Conservation (phyloP, 2,888 invertebrate species). For the Dolomedes plantarius region DNA sequence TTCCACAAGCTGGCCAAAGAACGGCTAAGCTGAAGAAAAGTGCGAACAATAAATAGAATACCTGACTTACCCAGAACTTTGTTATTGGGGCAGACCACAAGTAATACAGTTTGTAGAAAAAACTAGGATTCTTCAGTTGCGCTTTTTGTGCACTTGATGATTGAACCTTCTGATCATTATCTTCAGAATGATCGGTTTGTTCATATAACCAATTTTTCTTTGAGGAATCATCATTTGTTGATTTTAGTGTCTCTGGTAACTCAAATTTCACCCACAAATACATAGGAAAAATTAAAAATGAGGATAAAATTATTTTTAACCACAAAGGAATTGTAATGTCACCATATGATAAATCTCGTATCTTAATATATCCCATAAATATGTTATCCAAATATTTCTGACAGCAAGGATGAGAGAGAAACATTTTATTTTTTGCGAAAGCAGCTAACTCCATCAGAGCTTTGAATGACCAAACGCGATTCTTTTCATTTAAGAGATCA, state of each 20-base stretch:
- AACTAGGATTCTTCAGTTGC: constrained; percentile 35
- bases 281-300: constrained; percentile 77
- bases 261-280: constrained; percentile 75
- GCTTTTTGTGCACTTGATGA: background rate
- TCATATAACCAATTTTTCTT: too few species aligned
- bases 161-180: background rate
- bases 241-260: background rate
- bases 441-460: constrained; percentile 77
- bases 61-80: constrained; percentile 77
- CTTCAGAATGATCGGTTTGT: too few species aligned
- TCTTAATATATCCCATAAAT: constrained; percentile 76
- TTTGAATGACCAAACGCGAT: constrained; percentile 76
- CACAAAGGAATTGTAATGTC: constrained; percentile 76
- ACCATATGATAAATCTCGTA: constrained; percentile 76
- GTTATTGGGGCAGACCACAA: constrained; percentile 77
- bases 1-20: constrained; percentile 77
- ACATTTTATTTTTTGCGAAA: constrained; percentile 76
- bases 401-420: constrained; percentile 79
- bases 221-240: too few species aligned
- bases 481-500: constrained; percentile 76
- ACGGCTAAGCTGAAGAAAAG: constrained; percentile 74
- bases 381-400: constrained; percentile 78
- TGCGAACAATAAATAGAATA: constrained; percentile 75
- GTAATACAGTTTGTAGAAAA: constrained; percentile 74
- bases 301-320: constrained; percentile 75